Percentiles rank a stretch among this genome's conserved stretches.
These are phyloP conservation scores for Percina caprodes DNA, from an alignment of 2,113 vertebrate genomes.

Conservation along the genomic window DNA sequence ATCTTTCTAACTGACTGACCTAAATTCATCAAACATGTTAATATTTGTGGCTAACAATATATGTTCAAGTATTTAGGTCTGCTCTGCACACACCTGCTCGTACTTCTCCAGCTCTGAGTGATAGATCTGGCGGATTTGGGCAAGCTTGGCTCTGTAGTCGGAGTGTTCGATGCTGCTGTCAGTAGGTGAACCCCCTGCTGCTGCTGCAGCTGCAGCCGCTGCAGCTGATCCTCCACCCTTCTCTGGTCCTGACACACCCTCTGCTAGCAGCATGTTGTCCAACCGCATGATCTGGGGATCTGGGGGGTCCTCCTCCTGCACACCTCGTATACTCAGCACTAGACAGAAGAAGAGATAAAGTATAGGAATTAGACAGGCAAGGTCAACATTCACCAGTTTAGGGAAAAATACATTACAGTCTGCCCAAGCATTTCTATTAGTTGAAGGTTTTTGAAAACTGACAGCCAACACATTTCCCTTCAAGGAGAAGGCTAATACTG, in stretches of 20 bases:
- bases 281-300: slow-evolving; percentile 90
- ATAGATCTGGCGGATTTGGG: slow-evolving; percentile 93
- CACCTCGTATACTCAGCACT: slow-evolving; percentile 90
- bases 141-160: slow-evolving; percentile 93
- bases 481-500: background rate
- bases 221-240: slow-evolving; percentile 88
- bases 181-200: slow-evolving; percentile 89
- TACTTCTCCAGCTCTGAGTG: slow-evolving; percentile 95
- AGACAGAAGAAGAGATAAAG: slow-evolving; percentile 5
- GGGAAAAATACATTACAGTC: background rate
- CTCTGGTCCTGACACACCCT: slow-evolving; percentile 91
- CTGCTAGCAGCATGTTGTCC: slow-evolving; percentile 93
- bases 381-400: background rate
- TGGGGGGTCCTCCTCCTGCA: slow-evolving; percentile 90
- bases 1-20: background rate
- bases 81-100: slow-evolving; percentile 86
- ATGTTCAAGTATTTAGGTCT: background rate
- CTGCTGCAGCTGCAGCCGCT: slow-evolving; percentile 87
- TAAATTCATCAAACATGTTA: background rate
- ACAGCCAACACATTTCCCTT: slow-evolving; percentile 32
- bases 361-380: background rate
- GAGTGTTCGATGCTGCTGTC: slow-evolving; percentile 93
- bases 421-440: background rate
- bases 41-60: background rate
- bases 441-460: slow-evolving; percentile 15